Evolutionary conservation across 2,113 vertebrate genomes (phyloP), one percentile per base, ranked within the genome.

Genomic region (Rhodinocichla rosea): DNA sequence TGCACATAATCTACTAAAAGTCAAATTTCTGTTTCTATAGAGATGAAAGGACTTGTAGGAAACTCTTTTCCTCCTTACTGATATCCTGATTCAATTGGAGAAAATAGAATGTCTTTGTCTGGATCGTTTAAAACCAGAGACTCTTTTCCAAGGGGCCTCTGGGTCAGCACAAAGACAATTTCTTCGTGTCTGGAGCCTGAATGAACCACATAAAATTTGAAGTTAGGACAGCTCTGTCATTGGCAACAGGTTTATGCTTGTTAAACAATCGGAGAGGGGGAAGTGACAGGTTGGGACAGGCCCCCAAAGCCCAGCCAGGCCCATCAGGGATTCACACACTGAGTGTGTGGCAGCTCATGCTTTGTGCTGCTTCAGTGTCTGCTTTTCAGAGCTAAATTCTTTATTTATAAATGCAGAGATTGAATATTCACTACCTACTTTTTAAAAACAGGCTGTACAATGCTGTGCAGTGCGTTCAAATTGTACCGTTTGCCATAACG

Each of bases 391-490:
- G 73, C 50, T 76, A 55, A 85, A 80, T 42, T 90, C 95, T 90
- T 91, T 96, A 94, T 97, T 97, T 97, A 90, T 96, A 87, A 97
- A 93, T 62, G 71, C 55, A 95, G 95, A 94, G 95, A 89, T 68
- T 15, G 59, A 96, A 76, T 89, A 63, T 73, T 73, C 90, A 56
- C 89, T 93, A 89, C 93, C 93, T 92, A 24, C 73, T 97, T 95
- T 76, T 94, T 57, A 65, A 92, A 59, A 84, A 24, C 22, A 15
- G 85, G 53, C 49, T 91, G 33, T 30, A 42, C 39, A 35, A 1
- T 49, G 45, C 62, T 56, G 75, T 95, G 53, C 77, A 90, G 80
- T 45, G 71, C 59, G 35, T 85, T 96, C 55, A 70, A 35, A 45
- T 80, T 22, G 71, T 83, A 32, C 88, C 7, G 4, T 76, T 94